Percentiles rank a stretch among this genome's conserved stretches.
These are phyloP conservation scores for Pomatostomus ruficeps DNA, from an alignment of 2,113 vertebrate genomes.

Conservation along the genomic window DNA sequence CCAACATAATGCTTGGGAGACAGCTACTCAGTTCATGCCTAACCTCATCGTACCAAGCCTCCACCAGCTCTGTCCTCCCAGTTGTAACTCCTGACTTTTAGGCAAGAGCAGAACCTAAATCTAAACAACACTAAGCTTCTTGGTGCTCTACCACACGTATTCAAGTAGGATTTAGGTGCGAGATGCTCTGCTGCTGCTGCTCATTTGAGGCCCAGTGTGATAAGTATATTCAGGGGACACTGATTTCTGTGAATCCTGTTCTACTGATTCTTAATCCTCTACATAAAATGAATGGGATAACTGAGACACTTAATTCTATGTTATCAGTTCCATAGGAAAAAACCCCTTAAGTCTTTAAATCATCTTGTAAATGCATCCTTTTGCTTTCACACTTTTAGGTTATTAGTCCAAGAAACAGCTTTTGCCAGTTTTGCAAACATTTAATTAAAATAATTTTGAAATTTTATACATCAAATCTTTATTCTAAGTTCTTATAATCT, in stretches of 20 bases:
- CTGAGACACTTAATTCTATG: neutral
- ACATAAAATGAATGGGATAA: neutral
- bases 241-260: neutral
- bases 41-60: fast-evolving
- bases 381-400: neutral
- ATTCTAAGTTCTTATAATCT: neutral
- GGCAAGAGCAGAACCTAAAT: neutral
- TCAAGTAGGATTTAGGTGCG: neutral
- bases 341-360: neutral
- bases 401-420: neutral
- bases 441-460: neutral
- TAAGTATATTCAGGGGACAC: neutral
- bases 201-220: neutral
- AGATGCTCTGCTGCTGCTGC: neutral
- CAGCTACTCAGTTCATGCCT: neutral
- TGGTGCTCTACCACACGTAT: neutral
- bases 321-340: neutral
- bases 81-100: neutral
- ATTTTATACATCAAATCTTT: neutral
- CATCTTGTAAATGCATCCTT: neutral
- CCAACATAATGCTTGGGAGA: neutral
- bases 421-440: neutral
- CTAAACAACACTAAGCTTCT: neutral
- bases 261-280: neutral
- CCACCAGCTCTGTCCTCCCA: neutral